Evolutionary conservation across 2,888 invertebrate species (phyloP).

Genomic region (Microplitis manilae): DNA sequence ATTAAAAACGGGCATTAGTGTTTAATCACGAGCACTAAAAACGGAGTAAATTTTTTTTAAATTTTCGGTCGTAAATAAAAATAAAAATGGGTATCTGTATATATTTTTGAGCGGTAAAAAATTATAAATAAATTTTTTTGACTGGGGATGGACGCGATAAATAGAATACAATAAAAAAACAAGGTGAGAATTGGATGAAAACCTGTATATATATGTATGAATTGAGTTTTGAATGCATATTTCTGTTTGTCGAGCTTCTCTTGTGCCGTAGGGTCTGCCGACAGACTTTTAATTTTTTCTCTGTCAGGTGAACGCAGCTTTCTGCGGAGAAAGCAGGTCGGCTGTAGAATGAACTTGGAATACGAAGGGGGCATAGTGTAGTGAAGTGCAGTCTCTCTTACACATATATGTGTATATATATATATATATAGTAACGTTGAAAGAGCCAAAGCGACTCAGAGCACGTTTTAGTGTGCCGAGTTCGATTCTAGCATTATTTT

Average conservation of each 20-base stretch:
- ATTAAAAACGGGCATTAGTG: too few relatives aligned
- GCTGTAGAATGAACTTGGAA: constrained; percentile 21
- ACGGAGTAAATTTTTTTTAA: too few relatives aligned
- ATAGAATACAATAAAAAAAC: not conserved
- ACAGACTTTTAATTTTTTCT: constrained; percentile 17
- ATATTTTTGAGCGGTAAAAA: not conserved
- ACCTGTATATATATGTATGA: not conserved
- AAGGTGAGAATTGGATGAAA: not conserved
- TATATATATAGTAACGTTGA: not conserved
- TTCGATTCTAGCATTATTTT: too few relatives aligned
- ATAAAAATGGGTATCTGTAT: too few relatives aligned
- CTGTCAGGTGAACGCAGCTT: constrained; percentile 32
- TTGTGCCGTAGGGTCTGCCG: constrained; percentile 22
- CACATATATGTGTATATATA: not conserved
- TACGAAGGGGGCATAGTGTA: constrained; percentile 33
- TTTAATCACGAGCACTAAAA: too few relatives aligned
- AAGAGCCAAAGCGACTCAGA: not conserved
- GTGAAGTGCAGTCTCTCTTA: not conserved
- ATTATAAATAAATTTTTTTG: not conserved
- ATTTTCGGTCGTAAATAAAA: too few relatives aligned
- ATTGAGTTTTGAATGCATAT: constrained; percentile 13
- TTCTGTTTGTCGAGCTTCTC: constrained; percentile 19
- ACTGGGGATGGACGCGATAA: not conserved
- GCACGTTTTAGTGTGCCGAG: not conserved
- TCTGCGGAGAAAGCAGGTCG: constrained; percentile 43